These are phyloP conservation scores for Paracentrotus lividus DNA, from an alignment of 53 echinoderm and acorn worm genomes.

Conservation along the genomic window DNA sequence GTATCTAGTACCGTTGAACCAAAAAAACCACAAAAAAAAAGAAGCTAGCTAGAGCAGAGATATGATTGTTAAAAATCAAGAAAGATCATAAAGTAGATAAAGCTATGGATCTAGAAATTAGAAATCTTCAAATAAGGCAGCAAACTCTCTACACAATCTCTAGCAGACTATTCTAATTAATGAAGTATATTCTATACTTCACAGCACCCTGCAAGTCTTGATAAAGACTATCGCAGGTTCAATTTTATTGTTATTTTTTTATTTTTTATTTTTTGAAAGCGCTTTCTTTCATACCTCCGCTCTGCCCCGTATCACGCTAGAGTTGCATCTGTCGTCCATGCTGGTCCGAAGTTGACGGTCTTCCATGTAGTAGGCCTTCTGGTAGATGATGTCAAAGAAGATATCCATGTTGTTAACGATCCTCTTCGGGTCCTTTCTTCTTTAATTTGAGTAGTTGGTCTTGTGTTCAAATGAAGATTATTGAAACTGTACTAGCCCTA, in stretches of 20 bases:
- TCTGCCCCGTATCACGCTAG: not conserved
- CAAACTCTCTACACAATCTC: constrained; percentile 49
- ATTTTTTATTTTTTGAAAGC: constrained; percentile 29
- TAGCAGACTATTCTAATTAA: constrained; percentile 39
- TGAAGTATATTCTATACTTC: constrained; percentile 17
- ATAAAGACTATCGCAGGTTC: constrained; percentile 21
- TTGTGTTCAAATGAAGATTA: not conserved
- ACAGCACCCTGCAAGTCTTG: constrained; percentile 26
- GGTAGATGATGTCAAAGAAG: not conserved
- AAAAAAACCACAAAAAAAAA: not conserved
- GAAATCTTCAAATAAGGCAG: not conserved
- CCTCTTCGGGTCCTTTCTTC: not conserved
- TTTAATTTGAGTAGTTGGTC: not conserved
- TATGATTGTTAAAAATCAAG: too few relatives aligned
- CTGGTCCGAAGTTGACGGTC: not conserved
- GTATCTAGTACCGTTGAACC: too few relatives aligned
- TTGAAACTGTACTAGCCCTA: not conserved
- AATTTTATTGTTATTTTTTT: not conserved
- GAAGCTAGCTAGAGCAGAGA: not conserved
- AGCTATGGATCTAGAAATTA: not conserved
- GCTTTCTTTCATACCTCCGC: constrained; percentile 44
- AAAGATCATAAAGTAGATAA: not conserved
- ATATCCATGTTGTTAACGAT: not conserved
- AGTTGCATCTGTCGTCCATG: not conserved
- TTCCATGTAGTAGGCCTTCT: not conserved